Conservation (phyloP, 2,888 invertebrate genomes). For the Stenodera caucasica region DNA sequence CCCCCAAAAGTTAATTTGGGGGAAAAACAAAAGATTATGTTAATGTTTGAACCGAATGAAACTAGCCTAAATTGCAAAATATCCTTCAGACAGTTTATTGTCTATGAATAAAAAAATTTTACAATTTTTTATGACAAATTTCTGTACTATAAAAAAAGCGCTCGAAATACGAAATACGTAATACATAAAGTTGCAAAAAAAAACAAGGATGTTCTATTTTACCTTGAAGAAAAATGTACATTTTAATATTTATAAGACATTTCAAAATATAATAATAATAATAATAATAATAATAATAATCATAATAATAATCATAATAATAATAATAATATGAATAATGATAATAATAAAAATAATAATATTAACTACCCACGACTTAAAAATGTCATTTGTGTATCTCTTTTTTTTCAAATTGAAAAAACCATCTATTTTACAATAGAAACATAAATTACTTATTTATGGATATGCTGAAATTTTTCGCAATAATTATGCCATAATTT, state of each 20-base stretch:
- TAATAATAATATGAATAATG: too few relatives aligned
- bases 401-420: too few relatives aligned
- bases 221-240: conserved; percentile 17
- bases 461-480: neutral
- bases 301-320: neutral
- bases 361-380: neutral
- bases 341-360: neutral
- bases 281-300: neutral
- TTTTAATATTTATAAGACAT: conserved; percentile 27
- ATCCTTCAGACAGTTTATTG: neutral
- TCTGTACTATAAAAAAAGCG: neutral
- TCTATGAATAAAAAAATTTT: neutral
- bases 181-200: neutral
- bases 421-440: neutral
- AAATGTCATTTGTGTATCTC: neutral
- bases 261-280: neutral
- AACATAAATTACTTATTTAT: neutral
- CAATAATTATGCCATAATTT: neutral
- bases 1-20: too few relatives aligned
- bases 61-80: neutral
- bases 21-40: too few relatives aligned
- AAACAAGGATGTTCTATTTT: conserved; percentile 15
- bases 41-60: neutral
- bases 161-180: neutral
- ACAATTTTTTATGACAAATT: neutral